Conservation (phyloP, 2,113 vertebrate genomes). For the Pitta sordida region DNA sequence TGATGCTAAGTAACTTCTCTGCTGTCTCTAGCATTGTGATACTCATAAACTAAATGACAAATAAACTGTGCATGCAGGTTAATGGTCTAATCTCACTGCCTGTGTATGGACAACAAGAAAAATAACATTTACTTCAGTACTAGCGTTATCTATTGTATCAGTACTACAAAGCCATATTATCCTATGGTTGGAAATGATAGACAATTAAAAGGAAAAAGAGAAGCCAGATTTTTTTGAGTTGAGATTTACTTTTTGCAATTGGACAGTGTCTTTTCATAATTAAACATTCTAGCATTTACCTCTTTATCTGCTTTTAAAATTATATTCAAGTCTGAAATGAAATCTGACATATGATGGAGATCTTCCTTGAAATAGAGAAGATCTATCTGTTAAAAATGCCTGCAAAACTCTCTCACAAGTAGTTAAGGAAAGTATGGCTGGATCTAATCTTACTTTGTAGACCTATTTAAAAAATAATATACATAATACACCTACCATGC, state of each 20-base stretch:
- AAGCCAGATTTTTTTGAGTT: background rate
- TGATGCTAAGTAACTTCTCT: constrained; percentile 52
- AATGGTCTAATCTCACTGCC: constrained; percentile 82
- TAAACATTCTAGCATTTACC: constrained; percentile 30
- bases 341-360: background rate
- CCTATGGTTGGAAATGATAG: constrained; percentile 43
- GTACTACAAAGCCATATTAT: constrained; percentile 63
- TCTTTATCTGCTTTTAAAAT: constrained; percentile 46
- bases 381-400: constrained; percentile 39
- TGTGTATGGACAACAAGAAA: constrained; percentile 77
- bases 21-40: constrained; percentile 30
- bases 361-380: constrained; percentile 50
- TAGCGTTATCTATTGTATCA: constrained; percentile 53
- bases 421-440: constrained; percentile 63
- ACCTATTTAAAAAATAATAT: constrained; percentile 56
- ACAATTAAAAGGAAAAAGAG: constrained; percentile 36
- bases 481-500: constrained; percentile 73
- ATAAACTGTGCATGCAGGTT: constrained; percentile 69
- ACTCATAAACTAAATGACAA: constrained; percentile 24
- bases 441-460: constrained; percentile 58
- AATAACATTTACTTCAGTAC: constrained; percentile 71
- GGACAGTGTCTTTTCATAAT: constrained; percentile 11
- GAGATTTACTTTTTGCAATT: constrained; percentile 30
- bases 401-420: constrained; percentile 23
- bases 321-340: background rate